phyloP scores from a whole-genome alignment of 35 echinoderm and acorn worm species.

The Apostichopus californicus region DNA sequence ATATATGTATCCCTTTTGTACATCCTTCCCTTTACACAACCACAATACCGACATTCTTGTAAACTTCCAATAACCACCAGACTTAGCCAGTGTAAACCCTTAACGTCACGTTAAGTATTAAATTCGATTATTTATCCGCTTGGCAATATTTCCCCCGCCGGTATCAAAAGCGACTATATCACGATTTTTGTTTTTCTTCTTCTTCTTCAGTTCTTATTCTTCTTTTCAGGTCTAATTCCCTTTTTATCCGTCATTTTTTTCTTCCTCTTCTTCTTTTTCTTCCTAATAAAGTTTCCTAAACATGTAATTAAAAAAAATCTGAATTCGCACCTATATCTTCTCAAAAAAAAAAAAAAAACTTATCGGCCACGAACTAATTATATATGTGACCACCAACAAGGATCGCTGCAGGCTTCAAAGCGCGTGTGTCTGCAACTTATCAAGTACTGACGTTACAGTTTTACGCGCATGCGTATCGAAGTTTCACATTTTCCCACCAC shows the following conservation, averaged over 20 bases:
- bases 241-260: slow-evolving; percentile 24
- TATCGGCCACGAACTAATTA: slow-evolving; percentile 11
- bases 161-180: neutral
- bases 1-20: no score
- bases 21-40: no score
- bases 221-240: neutral
- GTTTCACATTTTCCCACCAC: neutral
- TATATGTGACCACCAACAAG: slow-evolving; percentile 25
- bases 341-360: slow-evolving; percentile 1
- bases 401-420: neutral
- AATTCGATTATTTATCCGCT: slow-evolving; percentile 30
- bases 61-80: neutral
- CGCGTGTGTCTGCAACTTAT: slow-evolving; percentile 23
- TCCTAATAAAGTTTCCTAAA: slow-evolving; percentile 37
- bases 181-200: neutral
- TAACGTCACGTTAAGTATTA: slow-evolving; percentile 38
- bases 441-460: neutral
- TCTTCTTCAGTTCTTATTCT: neutral
- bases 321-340: neutral
- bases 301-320: slow-evolving; percentile 48
- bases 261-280: neutral
- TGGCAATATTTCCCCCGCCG: slow-evolving; percentile 9
- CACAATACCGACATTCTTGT: neutral
- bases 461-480: neutral
- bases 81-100: slow-evolving; percentile 10